Evolutionary conservation across 92 coral and sea anemone genomes (phyloP).

Genomic region (Phenganax subtilis): DNA sequence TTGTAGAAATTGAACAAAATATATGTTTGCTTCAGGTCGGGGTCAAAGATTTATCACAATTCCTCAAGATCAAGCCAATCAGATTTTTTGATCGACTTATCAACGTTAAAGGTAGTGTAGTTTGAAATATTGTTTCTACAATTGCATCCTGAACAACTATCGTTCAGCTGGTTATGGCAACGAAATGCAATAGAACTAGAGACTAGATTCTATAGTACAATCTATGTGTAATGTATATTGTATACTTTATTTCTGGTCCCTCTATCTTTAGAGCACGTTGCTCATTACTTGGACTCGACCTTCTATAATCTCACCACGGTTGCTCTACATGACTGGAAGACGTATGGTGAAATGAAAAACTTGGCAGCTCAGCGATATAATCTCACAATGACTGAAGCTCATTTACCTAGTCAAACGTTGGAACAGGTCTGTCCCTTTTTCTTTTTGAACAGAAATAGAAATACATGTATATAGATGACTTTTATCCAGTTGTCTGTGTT

Average conservation of each 20-base stretch:
- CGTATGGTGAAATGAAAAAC: conserved; percentile 96
- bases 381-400: conserved; percentile 93
- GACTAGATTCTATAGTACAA: too few species aligned
- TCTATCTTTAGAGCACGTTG: conserved; percentile 61
- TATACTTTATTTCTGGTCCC: neutral
- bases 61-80: conserved; percentile 78
- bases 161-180: neutral
- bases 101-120: conserved; percentile 70
- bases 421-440: conserved; percentile 63
- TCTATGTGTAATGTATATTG: too few species aligned
- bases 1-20: neutral
- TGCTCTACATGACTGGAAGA: conserved; percentile 98
- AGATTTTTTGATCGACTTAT: conserved; percentile 85
- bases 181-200: neutral
- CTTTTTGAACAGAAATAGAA: too few species aligned
- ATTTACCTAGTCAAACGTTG: conserved; percentile 91
- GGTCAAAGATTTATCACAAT: conserved; percentile 79
- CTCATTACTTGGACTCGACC: conserved; percentile 89
- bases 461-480: too few species aligned
- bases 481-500: too few species aligned
- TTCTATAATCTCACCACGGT: conserved; percentile 96
- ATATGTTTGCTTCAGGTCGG: conserved; percentile 67
- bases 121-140: neutral
- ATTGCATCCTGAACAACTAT: neutral
- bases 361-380: conserved; percentile 81